phyloP scores from a whole-genome alignment of 2,113 vertebrate species.

The Pseudonaja textilis region DNA sequence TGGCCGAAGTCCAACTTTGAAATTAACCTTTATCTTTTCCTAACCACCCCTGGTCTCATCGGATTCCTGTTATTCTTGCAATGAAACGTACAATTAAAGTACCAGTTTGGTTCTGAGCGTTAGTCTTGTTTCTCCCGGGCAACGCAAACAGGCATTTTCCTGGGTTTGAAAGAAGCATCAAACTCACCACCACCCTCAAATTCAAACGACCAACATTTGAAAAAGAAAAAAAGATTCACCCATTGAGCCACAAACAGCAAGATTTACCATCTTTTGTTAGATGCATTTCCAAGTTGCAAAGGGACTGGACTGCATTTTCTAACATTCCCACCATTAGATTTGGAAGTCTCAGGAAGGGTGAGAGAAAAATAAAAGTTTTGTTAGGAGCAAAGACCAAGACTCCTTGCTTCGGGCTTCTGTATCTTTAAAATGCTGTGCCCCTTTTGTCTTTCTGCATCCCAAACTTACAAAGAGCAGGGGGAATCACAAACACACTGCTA shows the following conservation, averaged over 20 bases:
- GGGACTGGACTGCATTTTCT: background rate
- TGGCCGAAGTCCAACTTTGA: too few relatives aligned
- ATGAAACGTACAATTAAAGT: background rate
- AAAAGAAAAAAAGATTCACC: fast-evolving
- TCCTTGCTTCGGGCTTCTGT: background rate
- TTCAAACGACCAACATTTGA: background rate
- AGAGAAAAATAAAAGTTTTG: background rate
- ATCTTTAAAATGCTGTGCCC: background rate
- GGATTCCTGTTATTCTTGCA: background rate
- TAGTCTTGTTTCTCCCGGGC: background rate
- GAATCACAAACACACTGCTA: background rate
- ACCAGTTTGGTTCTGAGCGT: background rate
- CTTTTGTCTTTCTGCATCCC: background rate
- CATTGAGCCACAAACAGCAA: background rate
- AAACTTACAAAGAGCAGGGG: background rate
- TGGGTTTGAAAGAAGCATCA: background rate
- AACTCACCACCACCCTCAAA: background rate
- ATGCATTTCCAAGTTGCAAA: background rate
- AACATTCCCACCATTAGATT: background rate
- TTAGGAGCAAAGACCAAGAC: background rate
- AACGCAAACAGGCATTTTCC: background rate
- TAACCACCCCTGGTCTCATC: too few relatives aligned
- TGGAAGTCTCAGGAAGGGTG: background rate
- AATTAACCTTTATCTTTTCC: background rate
- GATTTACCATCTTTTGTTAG: background rate